Conservation (phyloP, 2,888 invertebrate genomes). For the Trachelus tabidus region DNA sequence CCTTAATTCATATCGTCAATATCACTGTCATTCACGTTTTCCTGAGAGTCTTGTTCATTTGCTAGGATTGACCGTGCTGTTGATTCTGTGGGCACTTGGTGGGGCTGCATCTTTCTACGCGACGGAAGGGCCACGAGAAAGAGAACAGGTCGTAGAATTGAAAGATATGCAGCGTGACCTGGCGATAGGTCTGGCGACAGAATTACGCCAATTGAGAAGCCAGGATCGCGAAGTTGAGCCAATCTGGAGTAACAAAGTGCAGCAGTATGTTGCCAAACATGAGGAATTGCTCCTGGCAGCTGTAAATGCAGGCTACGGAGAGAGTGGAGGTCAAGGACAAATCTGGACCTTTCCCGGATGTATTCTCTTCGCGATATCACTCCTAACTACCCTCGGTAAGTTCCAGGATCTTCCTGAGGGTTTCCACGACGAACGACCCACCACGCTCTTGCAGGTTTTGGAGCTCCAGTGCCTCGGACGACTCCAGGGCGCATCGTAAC, state of each 20-base stretch:
- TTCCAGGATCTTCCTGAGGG: constrained; percentile 1
- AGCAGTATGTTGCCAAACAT: constrained; percentile 70
- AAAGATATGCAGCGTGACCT: constrained; percentile 72
- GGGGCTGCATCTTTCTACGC: constrained; percentile 74
- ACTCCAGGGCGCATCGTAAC: constrained; percentile 72
- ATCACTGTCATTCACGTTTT: background rate
- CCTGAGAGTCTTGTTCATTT: background rate
- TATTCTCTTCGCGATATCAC: constrained; percentile 75
- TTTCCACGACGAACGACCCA: background rate
- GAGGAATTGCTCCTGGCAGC: constrained; percentile 71
- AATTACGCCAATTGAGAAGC: constrained; percentile 71
- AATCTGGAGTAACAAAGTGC: constrained; percentile 73
- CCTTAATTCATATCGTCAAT: background rate
- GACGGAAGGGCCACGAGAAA: constrained; percentile 76
- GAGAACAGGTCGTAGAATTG: constrained; percentile 69
- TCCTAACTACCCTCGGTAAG: constrained; percentile 77
- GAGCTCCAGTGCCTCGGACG: constrained; percentile 78
- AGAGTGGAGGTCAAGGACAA: constrained; percentile 69
- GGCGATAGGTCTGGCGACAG: constrained; percentile 74
- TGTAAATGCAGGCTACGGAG: constrained; percentile 70
- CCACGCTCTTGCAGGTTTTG: constrained; percentile 70
- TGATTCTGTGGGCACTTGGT: constrained; percentile 73
- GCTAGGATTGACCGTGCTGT: constrained; percentile 70
- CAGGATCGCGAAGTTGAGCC: constrained; percentile 67
- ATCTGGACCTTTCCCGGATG: constrained; percentile 79